Evolutionary conservation across 2,113 vertebrate species (phyloP), one percentile per base, ranked within the genome.

Genomic region (Phoxinus phoxinus): DNA sequence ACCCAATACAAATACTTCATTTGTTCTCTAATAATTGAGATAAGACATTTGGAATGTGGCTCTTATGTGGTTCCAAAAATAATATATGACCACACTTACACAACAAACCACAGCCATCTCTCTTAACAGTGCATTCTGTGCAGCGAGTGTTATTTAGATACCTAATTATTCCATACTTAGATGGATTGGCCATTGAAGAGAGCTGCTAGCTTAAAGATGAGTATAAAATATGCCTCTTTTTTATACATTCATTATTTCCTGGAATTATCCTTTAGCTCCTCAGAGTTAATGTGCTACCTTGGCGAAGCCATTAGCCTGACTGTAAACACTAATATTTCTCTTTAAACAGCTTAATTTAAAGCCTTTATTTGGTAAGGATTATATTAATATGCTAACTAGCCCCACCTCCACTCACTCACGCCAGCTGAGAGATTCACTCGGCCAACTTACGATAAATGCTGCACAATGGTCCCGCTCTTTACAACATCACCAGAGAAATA

Each of bases 241-340:
- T 81, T 48, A 76, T 44, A 67, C 79, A 75, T 59, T 63, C 59
- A 84, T 84, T 82, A 75, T 75, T 41, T 75, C 21, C 75, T 27
- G 27, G 59, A 41, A 75, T 53, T 73, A 30, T 88, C 80, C 41
- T 85, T 69, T 61, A 72, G 77, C 56, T 46, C 37, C 79, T 25
- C 72, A 21, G 15, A 6, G 19, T 88, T 85, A 85, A 88, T 83
- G 87, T 78, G 27, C 6, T 46, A 53, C 79, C 74, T 65, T 85
- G 56, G 67, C 15, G 63, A 83, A 53, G 21, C 58, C 73, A 78
- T 85, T 79, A 83, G 61, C 51, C 53, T 15, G 67, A 67, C n/a
- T 81, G 81, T 84, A 86, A 86, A 84, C 81, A 84, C 74, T 86
- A 58, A 77, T 82, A 77, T 78, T 83, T 83, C 32, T 83, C 61